phyloP scores from a whole-genome alignment of 2,797 vertebrate species.

The Alectoris magna region DNA sequence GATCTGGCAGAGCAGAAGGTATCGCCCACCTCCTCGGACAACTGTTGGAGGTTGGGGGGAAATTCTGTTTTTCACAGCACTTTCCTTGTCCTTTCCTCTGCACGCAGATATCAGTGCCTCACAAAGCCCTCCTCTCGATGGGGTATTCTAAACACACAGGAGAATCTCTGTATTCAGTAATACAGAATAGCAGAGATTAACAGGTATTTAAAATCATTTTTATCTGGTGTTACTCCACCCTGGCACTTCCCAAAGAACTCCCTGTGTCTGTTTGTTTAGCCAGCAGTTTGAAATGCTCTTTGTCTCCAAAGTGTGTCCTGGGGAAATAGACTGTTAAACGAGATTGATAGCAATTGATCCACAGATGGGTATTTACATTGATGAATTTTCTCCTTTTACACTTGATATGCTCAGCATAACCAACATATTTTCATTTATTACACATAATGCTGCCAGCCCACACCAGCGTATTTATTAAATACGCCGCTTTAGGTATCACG shows the following conservation, averaged over 20 bases:
- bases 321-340: slow-evolving; percentile 67
- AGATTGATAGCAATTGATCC: slow-evolving; percentile 67
- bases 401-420: slow-evolving; percentile 29
- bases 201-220: slow-evolving; percentile 41
- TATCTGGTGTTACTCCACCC: slow-evolving; percentile 2
- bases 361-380: slow-evolving; percentile 45
- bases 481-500: neutral
- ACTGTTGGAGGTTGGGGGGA: neutral
- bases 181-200: neutral
- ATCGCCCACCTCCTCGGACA: slow-evolving; percentile 8
- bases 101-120: neutral
- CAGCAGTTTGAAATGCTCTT: slow-evolving; percentile 59
- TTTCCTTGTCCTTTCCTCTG: neutral
- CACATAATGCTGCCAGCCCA: slow-evolving; percentile 25
- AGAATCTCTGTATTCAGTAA: neutral
- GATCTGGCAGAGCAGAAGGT: neutral
- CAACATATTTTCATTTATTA: slow-evolving; percentile 51
- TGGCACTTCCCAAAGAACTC: slow-evolving; percentile 8
- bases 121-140: neutral
- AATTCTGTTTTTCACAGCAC: slow-evolving; percentile 3
- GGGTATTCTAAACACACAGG: neutral
- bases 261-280: slow-evolving; percentile 69
- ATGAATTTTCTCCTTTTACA: slow-evolving; percentile 53
- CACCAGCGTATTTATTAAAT: slow-evolving; percentile 38
- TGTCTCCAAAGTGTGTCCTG: slow-evolving; percentile 62